Evolutionary conservation across 2,113 vertebrate genomes (phyloP).

Genomic region (Shinisaurus crocodilurus): DNA sequence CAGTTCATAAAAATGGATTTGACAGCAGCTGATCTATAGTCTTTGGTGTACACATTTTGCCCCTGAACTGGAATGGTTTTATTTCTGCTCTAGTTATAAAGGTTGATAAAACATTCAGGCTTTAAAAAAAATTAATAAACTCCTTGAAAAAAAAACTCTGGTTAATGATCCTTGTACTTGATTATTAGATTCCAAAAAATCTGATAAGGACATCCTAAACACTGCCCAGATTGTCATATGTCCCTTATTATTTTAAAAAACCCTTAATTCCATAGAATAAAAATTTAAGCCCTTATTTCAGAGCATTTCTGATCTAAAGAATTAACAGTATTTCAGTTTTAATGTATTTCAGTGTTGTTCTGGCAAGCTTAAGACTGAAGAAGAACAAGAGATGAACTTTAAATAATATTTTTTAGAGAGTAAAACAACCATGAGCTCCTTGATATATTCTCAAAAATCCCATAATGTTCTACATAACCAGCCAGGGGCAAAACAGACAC

Average conservation of each 20-base stretch:
- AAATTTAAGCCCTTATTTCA: background rate
- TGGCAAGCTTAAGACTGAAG: background rate
- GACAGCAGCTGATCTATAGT: conserved; percentile 15
- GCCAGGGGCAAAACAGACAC: background rate
- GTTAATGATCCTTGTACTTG: background rate
- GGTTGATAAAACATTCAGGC: conserved; percentile 31
- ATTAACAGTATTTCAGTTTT: background rate
- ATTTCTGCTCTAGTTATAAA: conserved; percentile 55
- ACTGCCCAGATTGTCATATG: background rate
- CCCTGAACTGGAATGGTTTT: conserved; percentile 51
- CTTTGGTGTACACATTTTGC: conserved; percentile 33
- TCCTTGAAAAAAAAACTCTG: background rate
- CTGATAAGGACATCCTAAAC: background rate
- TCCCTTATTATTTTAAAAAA: background rate
- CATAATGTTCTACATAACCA: conserved; percentile 18
- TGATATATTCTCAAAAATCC: background rate
- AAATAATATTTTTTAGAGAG: background rate
- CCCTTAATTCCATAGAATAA: background rate
- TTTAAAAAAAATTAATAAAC: background rate
- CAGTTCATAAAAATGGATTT: conserved; percentile 40
- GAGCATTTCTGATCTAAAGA: background rate
- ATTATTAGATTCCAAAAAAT: background rate
- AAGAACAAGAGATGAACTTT: background rate
- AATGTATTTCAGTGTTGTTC: background rate
- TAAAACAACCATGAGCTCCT: background rate